Conservation (phyloP, 2,888 invertebrate species). For the Apamea sordens region DNA sequence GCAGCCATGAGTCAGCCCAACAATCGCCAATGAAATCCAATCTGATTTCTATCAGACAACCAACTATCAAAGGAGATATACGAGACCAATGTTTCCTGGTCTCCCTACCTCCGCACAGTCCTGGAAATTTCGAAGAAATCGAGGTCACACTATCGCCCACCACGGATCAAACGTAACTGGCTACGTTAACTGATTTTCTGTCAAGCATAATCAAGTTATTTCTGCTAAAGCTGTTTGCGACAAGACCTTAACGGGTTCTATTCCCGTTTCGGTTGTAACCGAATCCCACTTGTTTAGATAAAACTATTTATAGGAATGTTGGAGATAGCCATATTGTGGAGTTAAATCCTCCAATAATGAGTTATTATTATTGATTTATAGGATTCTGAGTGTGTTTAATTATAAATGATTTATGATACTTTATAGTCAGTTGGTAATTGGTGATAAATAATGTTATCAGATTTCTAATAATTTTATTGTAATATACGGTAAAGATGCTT, state of each 20-base stretch:
- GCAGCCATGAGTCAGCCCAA: conserved; percentile 58
- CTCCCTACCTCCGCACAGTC: conserved; percentile 5
- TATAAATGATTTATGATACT: conserved; percentile 53
- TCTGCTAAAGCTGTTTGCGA: conserved; percentile 67
- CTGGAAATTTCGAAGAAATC: conserved; percentile 48
- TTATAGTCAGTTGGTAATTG: conserved; percentile 28
- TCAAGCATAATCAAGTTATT: conserved; percentile 75
- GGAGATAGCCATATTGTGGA: conserved; percentile 61
- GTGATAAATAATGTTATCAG: conserved; percentile 44
- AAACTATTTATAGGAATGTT: conserved; percentile 62
- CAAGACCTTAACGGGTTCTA: conserved; percentile 67
- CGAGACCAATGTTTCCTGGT: conserved; percentile 20
- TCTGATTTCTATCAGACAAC: conserved; percentile 71
- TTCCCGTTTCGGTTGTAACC: conserved; percentile 69
- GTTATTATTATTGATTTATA: conserved; percentile 54
- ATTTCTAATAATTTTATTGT: conserved; percentile 21
- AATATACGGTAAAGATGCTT: conserved; percentile 10
- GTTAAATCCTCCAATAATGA: conserved; percentile 42
- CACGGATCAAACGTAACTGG: conserved; percentile 57
- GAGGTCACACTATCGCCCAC: conserved; percentile 43
- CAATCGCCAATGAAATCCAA: conserved; percentile 73
- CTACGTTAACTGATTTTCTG: conserved; percentile 71
- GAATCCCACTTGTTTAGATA: conserved; percentile 69
- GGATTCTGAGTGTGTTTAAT: conserved; percentile 28
- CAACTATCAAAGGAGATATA: conserved; percentile 66